Evolutionary conservation across 2,797 vertebrate species (phyloP).

Genomic region (Sebastes cheni): DNA sequence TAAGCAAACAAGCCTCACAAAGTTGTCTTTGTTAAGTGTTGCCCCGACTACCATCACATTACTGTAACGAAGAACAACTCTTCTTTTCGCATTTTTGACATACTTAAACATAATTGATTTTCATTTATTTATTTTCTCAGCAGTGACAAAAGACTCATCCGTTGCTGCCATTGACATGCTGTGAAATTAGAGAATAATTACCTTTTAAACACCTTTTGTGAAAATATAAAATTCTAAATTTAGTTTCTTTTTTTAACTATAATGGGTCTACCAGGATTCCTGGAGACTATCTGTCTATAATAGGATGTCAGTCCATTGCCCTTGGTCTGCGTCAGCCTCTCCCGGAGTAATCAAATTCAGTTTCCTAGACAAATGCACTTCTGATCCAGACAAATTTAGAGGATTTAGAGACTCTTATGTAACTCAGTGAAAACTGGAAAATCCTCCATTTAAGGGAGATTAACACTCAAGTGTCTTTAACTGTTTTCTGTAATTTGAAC

Average conservation of each 20-base stretch:
- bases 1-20: conserved; percentile 13
- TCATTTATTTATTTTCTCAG: background rate
- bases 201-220: background rate
- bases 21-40: conserved; percentile 10
- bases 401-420: conserved; percentile 19
- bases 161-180: background rate
- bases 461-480: conserved; percentile 5
- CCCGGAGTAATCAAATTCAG: conserved; percentile 20
- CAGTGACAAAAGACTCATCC: background rate
- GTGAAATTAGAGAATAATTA: background rate
- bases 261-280: background rate
- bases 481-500: background rate
- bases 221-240: background rate
- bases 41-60: background rate
- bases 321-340: conserved; percentile 16
- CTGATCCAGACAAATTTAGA: conserved; percentile 35
- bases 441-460: conserved; percentile 6
- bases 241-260: background rate
- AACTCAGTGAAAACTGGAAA: conserved; percentile 7
- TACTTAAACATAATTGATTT: background rate
- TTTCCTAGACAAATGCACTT: conserved; percentile 25
- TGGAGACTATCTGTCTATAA: background rate
- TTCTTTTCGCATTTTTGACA: background rate
- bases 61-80: background rate
- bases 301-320: background rate